Conservation (phyloP, 1,140 invertebrate genomes). For the Drosophila tsacasi region DNA sequence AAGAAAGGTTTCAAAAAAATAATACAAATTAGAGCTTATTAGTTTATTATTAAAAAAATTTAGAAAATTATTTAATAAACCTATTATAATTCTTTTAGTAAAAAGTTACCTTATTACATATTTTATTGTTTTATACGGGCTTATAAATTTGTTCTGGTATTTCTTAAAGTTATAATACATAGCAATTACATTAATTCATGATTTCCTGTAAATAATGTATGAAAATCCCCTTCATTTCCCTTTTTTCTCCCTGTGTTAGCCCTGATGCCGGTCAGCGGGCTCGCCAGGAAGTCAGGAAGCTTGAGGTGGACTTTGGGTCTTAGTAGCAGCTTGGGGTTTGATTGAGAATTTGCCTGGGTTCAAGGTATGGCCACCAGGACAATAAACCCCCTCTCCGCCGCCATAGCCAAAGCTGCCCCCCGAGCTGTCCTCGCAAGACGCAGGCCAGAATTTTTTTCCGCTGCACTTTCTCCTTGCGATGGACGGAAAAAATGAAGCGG, state of each 20-base stretch:
- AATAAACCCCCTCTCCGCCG: constrained; percentile 27
- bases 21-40: too few species aligned
- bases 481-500: constrained; percentile 74
- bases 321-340: constrained; percentile 6
- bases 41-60: too few species aligned
- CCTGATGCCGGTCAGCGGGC: constrained; percentile 51
- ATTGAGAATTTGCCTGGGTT: constrained; percentile 46
- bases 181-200: too few species aligned
- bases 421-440: constrained; percentile 40
- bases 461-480: constrained; percentile 53
- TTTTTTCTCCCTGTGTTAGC: constrained; percentile 14
- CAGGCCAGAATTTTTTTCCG: constrained; percentile 57
- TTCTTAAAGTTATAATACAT: not conserved
- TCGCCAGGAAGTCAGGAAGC: constrained; percentile 64
- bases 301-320: constrained; percentile 35
- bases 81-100: too few species aligned
- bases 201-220: not conserved
- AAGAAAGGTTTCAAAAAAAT: too few species aligned
- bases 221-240: accelerated
- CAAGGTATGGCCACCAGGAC: constrained; percentile 64
- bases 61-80: too few species aligned
- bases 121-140: not conserved
- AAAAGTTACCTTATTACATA: too few species aligned
- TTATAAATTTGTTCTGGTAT: not conserved
- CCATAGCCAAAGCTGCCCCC: too few species aligned